phyloP scores from a whole-genome alignment of 1,140 invertebrate species.

The Parapsyche elsis region DNA sequence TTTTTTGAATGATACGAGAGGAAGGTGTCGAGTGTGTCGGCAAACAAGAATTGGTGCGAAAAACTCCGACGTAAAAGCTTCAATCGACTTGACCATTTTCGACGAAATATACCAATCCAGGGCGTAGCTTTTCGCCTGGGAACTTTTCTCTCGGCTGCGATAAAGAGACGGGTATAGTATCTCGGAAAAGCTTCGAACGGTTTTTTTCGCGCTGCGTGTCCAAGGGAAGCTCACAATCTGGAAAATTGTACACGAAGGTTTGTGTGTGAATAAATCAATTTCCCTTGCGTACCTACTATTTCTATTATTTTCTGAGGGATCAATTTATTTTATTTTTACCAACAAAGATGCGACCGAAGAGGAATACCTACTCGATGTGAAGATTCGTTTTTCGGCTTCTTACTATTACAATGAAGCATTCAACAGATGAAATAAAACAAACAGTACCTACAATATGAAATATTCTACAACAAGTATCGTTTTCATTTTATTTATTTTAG shows the following conservation, averaged over 20 bases:
- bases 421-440: too few species aligned
- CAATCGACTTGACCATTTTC: neutral
- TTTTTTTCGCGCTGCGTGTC: neutral
- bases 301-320: constrained; percentile 40
- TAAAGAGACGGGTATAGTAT: neutral
- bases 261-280: constrained; percentile 53
- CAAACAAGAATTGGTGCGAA: neutral
- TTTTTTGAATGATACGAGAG: constrained; percentile 46
- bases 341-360: neutral
- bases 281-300: constrained; percentile 41
- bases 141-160: neutral
- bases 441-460: too few species aligned
- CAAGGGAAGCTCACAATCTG: neutral
- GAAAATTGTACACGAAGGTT: constrained; percentile 2
- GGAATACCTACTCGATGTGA: too few species aligned
- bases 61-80: neutral
- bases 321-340: constrained; percentile 50
- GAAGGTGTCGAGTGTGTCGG: constrained; percentile 27
- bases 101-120: neutral
- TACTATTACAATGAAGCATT: too few species aligned
- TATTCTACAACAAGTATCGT: too few species aligned
- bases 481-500: neutral
- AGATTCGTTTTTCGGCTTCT: too few species aligned
- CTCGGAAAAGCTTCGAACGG: neutral
- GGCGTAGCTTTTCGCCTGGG: neutral